Evolutionary conservation across 2,888 invertebrate genomes (phyloP).

Genomic region (Agriopis marginaria): DNA sequence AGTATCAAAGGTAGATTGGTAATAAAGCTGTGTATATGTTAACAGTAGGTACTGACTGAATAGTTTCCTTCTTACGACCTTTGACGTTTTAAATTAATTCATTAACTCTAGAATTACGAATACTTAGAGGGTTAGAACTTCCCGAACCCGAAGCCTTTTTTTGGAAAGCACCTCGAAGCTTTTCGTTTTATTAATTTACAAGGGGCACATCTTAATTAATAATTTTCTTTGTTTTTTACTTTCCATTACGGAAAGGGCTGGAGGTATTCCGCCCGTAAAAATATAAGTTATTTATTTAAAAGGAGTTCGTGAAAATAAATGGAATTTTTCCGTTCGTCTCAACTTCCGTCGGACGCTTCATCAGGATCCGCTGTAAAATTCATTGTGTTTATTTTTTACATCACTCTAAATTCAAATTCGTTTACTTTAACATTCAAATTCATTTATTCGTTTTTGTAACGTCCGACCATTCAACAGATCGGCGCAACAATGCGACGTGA

Average conservation of each 20-base stretch:
- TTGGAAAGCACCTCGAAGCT: slow-evolving; percentile 40
- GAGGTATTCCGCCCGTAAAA: slow-evolving; percentile 37
- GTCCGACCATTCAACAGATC: neutral
- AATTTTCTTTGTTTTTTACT: slow-evolving; percentile 49
- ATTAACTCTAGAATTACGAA: slow-evolving; percentile 27
- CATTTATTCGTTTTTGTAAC: neutral
- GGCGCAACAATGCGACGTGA: neutral
- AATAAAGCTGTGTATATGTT: too few relatives aligned
- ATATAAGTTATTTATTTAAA: slow-evolving; percentile 39
- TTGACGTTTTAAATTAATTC: slow-evolving; percentile 30
- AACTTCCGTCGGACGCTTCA: slow-evolving; percentile 3
- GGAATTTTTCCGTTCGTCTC: slow-evolving; percentile 27
- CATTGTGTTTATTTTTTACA: slow-evolving; percentile 24
- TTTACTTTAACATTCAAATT: slow-evolving; percentile 15
- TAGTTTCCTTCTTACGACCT: neutral
- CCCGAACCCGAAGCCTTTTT: slow-evolving; percentile 40
- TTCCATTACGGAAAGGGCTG: slow-evolving; percentile 38
- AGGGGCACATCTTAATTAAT: slow-evolving; percentile 46
- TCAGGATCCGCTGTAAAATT: slow-evolving; percentile 20
- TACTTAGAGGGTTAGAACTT: slow-evolving; percentile 29
- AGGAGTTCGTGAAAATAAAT: slow-evolving; percentile 28
- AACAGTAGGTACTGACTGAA: neutral
- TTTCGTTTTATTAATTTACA: slow-evolving; percentile 49
- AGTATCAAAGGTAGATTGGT: too few relatives aligned
- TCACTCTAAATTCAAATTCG: slow-evolving; percentile 16